Conservation (phyloP, 1,140 invertebrate genomes). For the Pogonognathellus flavescens region DNA sequence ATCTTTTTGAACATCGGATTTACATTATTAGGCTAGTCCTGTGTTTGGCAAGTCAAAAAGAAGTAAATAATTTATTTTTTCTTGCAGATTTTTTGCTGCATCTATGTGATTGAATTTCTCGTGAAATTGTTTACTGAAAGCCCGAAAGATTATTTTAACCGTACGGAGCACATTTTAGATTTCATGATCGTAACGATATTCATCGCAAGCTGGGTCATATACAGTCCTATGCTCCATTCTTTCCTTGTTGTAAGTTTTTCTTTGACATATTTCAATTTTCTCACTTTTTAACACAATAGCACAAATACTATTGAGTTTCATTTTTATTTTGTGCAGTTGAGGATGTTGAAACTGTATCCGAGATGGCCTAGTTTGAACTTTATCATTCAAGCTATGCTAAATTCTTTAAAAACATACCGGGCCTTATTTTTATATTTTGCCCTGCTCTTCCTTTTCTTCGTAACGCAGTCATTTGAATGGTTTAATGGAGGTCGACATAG, state of each 20-base stretch:
- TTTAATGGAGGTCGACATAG: too few relatives aligned
- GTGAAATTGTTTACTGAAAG: not conserved
- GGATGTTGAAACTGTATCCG: conserved; percentile 19
- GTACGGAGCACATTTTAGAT: not conserved
- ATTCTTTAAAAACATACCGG: not conserved
- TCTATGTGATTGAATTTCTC: conserved; percentile 4
- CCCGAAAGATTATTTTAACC: conserved; percentile 3
- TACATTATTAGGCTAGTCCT: too few relatives aligned
- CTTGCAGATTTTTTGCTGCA: not conserved
- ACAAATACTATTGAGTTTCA: too few relatives aligned
- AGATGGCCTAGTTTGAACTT: conserved; percentile 30
- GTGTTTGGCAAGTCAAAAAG: too few relatives aligned
- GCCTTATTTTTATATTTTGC: not conserved
- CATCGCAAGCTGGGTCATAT: not conserved
- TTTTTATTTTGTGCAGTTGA: not conserved
- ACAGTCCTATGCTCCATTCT: not conserved
- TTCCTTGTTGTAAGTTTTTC: conserved; percentile 22
- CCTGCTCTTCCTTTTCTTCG: not conserved
- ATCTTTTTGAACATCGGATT: not conserved
- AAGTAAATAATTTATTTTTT: too few relatives aligned
- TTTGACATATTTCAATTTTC: too few relatives aligned
- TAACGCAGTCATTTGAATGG: not conserved
- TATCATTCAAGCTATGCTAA: not conserved
- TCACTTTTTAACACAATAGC: too few relatives aligned
- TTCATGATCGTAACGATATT: not conserved